Evolutionary conservation across 2,113 vertebrate species (phyloP).

Genomic region (Fulica atra): DNA sequence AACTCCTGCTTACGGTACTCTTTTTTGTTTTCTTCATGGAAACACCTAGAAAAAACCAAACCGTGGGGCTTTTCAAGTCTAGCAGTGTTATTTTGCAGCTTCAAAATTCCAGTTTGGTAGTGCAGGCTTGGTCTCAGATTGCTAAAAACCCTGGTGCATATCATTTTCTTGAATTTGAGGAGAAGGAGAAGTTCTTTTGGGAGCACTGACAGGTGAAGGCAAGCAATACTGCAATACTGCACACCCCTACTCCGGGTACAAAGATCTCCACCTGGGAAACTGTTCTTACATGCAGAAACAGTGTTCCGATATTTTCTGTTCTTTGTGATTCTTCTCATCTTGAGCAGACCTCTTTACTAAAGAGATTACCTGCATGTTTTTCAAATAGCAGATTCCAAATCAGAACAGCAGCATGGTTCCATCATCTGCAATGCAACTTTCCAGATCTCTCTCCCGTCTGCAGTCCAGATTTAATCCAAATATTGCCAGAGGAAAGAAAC

Average conservation of each 20-base stretch:
- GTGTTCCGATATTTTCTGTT: background rate
- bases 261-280: background rate
- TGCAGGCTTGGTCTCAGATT: background rate
- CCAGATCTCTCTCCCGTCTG: background rate
- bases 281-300: background rate
- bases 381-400: background rate
- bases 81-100: background rate
- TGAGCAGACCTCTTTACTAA: background rate
- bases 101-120: background rate
- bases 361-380: background rate
- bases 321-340: background rate
- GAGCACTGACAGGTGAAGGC: background rate
- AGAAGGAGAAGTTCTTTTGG: background rate
- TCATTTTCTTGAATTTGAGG: background rate
- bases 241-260: background rate
- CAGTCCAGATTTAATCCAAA: background rate
- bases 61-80: background rate
- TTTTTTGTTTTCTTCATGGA: background rate
- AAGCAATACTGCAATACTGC: background rate
- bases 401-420: background rate
- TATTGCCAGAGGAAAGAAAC: conserved; percentile 4
- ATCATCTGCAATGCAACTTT: background rate
- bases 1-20: background rate
- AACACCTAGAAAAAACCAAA: background rate
- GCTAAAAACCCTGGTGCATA: background rate